These are phyloP conservation scores for Nothobranchius kuhntae DNA, from an alignment of 2,113 vertebrate genomes.

Conservation along the genomic window DNA sequence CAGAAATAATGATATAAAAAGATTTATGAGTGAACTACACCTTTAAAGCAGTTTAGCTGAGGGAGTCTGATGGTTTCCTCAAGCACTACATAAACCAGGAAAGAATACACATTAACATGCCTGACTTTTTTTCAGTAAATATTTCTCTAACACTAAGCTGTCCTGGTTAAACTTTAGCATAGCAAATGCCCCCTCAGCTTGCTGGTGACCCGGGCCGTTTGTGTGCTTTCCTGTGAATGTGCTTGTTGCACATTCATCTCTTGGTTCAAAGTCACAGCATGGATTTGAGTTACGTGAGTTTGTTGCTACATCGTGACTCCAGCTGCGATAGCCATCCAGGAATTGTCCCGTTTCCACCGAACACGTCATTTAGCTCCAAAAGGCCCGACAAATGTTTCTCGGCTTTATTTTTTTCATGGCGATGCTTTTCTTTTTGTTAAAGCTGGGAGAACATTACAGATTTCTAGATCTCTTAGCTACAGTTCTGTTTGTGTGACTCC, in stretches of 20 bases:
- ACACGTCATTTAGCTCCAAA: slow-evolving; percentile 11
- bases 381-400: slow-evolving; percentile 32
- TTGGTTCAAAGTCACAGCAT: slow-evolving; percentile 53
- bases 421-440: slow-evolving; percentile 7
- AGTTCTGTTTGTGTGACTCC: not conserved
- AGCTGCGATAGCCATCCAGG: slow-evolving; percentile 21
- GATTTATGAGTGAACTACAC: too few species aligned
- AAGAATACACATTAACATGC: not conserved
- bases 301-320: slow-evolving; percentile 36
- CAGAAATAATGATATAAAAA: too few species aligned
- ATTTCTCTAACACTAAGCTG: slow-evolving; percentile 5
- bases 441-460: slow-evolving; percentile 7
- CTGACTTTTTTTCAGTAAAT: slow-evolving; percentile 1
- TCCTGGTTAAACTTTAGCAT: slow-evolving; percentile 16
- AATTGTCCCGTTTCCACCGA: slow-evolving; percentile 19
- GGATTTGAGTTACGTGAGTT: slow-evolving; percentile 20
- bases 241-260: slow-evolving; percentile 9
- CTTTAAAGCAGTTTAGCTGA: too few species aligned
- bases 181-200: slow-evolving; percentile 37
- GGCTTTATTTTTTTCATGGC: not conserved
- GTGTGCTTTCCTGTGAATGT: not conserved
- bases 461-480: slow-evolving; percentile 23
- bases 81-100: too few species aligned
- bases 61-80: too few species aligned
- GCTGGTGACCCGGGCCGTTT: not conserved